Evolutionary conservation across 2,888 invertebrate species (phyloP).

Genomic region (Synergus japonicus): DNA sequence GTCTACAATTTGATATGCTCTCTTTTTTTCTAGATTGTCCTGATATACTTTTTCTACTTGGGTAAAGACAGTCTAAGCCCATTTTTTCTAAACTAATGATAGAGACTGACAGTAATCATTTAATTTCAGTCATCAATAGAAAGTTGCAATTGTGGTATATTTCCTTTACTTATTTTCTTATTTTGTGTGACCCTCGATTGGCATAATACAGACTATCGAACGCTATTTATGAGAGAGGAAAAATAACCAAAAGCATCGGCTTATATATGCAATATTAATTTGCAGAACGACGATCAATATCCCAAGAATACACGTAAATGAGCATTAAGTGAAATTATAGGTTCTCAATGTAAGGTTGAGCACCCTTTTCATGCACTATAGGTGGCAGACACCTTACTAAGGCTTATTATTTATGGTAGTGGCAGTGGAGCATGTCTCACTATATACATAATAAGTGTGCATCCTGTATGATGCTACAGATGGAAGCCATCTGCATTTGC

Average conservation of each 20-base stretch:
- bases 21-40: background rate
- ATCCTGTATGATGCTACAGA: conserved; percentile 57
- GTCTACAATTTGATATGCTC: background rate
- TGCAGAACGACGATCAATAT: conserved; percentile 2
- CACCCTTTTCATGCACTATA: conserved; percentile 53
- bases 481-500: background rate
- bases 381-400: conserved; percentile 47
- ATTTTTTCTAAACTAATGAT: background rate
- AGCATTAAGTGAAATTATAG: background rate
- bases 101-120: background rate
- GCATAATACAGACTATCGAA: background rate
- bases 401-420: conserved; percentile 67
- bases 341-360: conserved; percentile 52
- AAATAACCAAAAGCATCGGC: background rate
- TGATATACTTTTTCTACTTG: background rate
- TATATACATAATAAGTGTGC: conserved; percentile 59
- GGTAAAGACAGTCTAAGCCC: background rate
- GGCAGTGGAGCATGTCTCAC: conserved; percentile 62
- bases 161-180: background rate
- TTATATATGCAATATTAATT: conserved; percentile 12
- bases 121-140: conserved; percentile 1
- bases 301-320: background rate
- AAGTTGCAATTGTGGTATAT: background rate
- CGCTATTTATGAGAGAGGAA: background rate
- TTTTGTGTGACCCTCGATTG: background rate